These are phyloP conservation scores for Vollenhovia emeryi DNA, from an alignment of 1,140 invertebrate species.

Conservation along the genomic window DNA sequence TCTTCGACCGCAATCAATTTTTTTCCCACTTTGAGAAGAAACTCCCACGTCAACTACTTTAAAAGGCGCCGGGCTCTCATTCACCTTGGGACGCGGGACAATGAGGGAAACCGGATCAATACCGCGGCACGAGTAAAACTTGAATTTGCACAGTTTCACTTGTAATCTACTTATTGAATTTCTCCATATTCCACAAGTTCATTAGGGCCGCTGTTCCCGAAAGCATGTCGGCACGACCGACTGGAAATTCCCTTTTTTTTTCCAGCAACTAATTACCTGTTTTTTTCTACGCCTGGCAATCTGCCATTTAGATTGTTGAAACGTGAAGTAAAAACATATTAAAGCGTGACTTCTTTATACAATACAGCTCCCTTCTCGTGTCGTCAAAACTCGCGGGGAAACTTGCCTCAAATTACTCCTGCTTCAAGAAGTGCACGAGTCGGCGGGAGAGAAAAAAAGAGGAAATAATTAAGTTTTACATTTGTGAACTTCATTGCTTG, in stretches of 20 bases:
- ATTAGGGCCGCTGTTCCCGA: not conserved
- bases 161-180: not conserved
- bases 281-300: not conserved
- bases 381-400: not conserved
- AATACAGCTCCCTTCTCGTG: not conserved
- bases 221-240: not conserved
- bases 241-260: not conserved
- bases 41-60: constrained; percentile 17
- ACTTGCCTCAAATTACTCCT: not conserved
- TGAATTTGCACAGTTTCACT: not conserved
- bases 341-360: not conserved
- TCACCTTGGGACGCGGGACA: not conserved
- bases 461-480: constrained; percentile 1
- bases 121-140: not conserved
- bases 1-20: constrained; percentile 25
- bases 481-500: not conserved
- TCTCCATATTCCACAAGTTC: not conserved
- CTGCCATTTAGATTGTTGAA: not conserved
- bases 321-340: not conserved
- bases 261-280: not conserved
- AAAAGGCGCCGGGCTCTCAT: not conserved
- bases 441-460: not conserved
- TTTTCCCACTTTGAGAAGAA: constrained; percentile 25
- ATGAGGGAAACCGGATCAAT: not conserved
- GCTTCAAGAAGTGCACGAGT: not conserved